Evolutionary conservation across 2,888 invertebrate species (phyloP), one percentile per base, ranked within the genome.

Genomic region (Bimastos eiseni): DNA sequence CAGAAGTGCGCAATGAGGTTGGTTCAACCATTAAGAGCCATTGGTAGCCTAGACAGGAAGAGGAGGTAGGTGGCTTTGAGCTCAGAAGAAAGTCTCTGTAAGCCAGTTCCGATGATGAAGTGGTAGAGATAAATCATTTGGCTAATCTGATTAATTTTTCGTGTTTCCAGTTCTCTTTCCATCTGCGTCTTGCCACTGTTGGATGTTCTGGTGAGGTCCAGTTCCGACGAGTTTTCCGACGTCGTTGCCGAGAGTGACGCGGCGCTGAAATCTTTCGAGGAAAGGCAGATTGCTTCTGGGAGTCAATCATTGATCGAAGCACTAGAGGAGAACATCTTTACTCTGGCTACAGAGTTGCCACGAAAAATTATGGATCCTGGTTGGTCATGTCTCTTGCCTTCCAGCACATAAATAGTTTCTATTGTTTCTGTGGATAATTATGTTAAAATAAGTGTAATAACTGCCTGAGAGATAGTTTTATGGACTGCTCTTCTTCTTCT

Each of bases 301-400:
- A 86, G 37, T 86, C 86, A 6, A 86, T 86, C 86, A 8, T 34
- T 86, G 19, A 37, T 86, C 24, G 86, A 86, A 86, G 34, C 36
- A 8, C 86, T 86, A 2, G 86, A 86, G 24, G 86, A 86, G 36
- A 86, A 86, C 37, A 34, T 86, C 34, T 86, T 86, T 36, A 86
- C 34, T 37, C 36, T 86, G 30, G 86, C 86, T 21, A 86, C 86
- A 0, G n/a, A 86, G 36, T 36, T 86, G 86, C 86, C 86, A 86
- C 34, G 86, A 86, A 86, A 86, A 86, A 86, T 86, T 86, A 86
- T 86, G 86, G 86, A 86, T 34, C 86, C 86, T 24, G 37, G 86
- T 86, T 8, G n/a, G 70, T 70, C 30, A 70, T n/a, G 70, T 24
- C 49, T 24, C 1, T 3, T 49, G 24, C 24, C 24, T 49, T 49